Conservation (phyloP, 2,797 vertebrate species). For the Coluber constrictor region DNA sequence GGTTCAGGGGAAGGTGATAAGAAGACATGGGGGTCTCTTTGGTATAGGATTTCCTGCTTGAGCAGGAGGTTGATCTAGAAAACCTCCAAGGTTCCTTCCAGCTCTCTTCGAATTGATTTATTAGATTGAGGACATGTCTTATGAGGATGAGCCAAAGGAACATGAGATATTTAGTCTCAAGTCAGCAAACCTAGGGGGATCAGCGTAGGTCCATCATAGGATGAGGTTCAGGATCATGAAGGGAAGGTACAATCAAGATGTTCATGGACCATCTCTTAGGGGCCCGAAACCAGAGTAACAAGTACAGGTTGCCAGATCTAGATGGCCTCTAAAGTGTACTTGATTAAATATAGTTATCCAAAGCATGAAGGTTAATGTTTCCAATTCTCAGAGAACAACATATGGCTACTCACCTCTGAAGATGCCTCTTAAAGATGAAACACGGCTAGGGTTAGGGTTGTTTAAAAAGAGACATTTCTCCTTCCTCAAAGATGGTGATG, state of each 20-base stretch:
- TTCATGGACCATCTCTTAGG: neutral
- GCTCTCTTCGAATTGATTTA: too few relatives aligned
- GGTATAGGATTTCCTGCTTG: too few relatives aligned
- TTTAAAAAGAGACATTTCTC: too few relatives aligned
- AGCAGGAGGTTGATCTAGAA: too few relatives aligned
- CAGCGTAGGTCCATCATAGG: neutral
- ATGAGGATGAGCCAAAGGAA: neutral
- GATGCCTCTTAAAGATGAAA: neutral
- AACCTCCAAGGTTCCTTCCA: too few relatives aligned
- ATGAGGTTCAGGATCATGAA: neutral
- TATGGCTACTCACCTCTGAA: neutral
- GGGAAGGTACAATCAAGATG: neutral
- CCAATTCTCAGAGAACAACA: neutral
- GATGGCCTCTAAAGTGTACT: neutral
- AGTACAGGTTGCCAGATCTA: neutral
- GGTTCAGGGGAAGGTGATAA: neutral
- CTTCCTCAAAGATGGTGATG: too few relatives aligned
- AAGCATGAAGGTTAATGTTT: neutral
- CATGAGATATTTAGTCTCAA: neutral
- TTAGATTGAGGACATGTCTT: neutral
- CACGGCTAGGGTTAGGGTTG: too few relatives aligned
- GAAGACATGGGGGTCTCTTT: neutral
- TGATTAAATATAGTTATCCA: neutral
- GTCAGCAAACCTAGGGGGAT: neutral
- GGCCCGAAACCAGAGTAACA: neutral